These are phyloP conservation scores for Zaprionus ornatus DNA, from an alignment of 1,140 invertebrate genomes.

Conservation along the genomic window DNA sequence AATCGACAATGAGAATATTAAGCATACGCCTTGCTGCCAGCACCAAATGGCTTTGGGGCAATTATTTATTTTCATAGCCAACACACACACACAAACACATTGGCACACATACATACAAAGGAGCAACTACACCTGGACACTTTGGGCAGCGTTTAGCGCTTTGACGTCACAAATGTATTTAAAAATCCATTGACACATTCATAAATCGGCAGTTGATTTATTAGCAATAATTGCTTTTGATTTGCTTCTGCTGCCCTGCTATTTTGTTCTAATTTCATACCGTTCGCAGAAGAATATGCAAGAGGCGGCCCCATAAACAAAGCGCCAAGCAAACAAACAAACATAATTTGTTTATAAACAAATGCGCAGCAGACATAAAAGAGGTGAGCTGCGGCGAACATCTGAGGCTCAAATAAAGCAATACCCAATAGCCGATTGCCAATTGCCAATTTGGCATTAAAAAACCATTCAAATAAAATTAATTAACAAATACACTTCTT, in stretches of 20 bases:
- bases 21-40: slow-evolving; percentile 38
- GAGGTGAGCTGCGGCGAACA: slow-evolving; percentile 34
- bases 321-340: slow-evolving; percentile 19
- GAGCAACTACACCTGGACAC: slow-evolving; percentile 16
- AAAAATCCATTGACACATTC: slow-evolving; percentile 77
- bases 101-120: no score
- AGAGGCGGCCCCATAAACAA: slow-evolving; percentile 42
- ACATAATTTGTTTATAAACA: slow-evolving; percentile 73
- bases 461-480: slow-evolving; percentile 69
- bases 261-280: slow-evolving; percentile 49
- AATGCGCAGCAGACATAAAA: slow-evolving; percentile 72
- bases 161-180: slow-evolving; percentile 66
- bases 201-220: slow-evolving; percentile 77
- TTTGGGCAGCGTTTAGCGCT: slow-evolving; percentile 8
- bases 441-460: slow-evolving; percentile 52
- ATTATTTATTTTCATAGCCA: slow-evolving; percentile 70
- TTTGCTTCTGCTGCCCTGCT: slow-evolving; percentile 41
- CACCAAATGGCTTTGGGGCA: slow-evolving; percentile 61
- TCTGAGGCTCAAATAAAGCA: slow-evolving; percentile 34
- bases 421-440: slow-evolving; percentile 23
- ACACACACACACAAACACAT: slow-evolving; percentile 6
- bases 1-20: slow-evolving; percentile 46
- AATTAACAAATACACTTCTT: slow-evolving; percentile 51
- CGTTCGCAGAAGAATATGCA: slow-evolving; percentile 37
- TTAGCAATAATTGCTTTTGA: slow-evolving; percentile 75